These are phyloP conservation scores for Allobates femoralis DNA, from an alignment of 2,797 vertebrate genomes.

Conservation along the genomic window DNA sequence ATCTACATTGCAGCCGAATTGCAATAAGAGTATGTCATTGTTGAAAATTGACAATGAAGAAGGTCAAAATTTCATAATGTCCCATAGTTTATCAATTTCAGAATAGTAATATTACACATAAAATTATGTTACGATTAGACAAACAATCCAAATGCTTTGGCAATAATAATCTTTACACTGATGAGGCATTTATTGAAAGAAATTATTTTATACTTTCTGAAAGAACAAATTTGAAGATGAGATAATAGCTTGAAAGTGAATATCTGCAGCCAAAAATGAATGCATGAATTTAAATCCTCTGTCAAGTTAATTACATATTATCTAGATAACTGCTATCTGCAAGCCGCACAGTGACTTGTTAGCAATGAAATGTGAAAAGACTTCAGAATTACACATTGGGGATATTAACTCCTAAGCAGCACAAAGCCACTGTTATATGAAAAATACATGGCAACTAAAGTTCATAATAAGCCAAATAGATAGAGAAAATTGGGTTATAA, in stretches of 20 bases:
- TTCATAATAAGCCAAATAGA: not conserved
- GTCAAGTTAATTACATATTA: constrained; percentile 62
- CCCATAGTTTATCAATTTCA: not conserved
- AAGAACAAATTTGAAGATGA: constrained; percentile 38
- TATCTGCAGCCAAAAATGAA: constrained; percentile 46
- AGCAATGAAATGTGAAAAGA: constrained; percentile 52
- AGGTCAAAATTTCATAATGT: not conserved
- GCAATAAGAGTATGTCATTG: not conserved
- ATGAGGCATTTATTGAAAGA: constrained; percentile 43
- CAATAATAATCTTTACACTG: constrained; percentile 30
- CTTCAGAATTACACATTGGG: constrained; percentile 23
- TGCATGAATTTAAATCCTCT: constrained; percentile 56
- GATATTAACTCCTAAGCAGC: constrained; percentile 41
- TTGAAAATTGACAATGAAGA: not conserved
- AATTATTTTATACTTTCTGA: constrained; percentile 27
- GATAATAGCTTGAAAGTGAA: constrained; percentile 56
- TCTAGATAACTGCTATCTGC: constrained; percentile 61
- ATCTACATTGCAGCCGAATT: not conserved
- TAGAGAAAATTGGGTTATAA: not conserved
- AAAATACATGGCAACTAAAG: constrained; percentile 14
- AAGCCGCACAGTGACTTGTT: constrained; percentile 46
- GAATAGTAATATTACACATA: not conserved
- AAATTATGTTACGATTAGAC: constrained; percentile 28
- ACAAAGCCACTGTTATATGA: constrained; percentile 14
- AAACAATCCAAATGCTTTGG: constrained; percentile 16